Evolutionary conservation across 1,140 invertebrate genomes (phyloP).

Genomic region (Atta colombica): DNA sequence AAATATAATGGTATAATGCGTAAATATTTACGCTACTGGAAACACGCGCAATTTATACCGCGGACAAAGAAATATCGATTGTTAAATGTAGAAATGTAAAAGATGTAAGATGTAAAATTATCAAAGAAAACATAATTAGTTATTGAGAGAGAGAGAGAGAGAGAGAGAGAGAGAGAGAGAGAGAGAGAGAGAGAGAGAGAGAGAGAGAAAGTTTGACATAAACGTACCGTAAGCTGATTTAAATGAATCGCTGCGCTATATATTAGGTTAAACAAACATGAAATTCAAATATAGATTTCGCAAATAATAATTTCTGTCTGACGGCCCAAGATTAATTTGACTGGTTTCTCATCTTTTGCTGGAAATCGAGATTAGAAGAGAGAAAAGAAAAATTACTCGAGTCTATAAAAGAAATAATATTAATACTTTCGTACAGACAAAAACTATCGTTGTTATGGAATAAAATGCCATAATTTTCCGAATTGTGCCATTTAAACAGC

Average conservation of each 20-base stretch:
- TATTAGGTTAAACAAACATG: conserved; percentile 47
- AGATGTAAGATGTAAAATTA: conserved; percentile 22
- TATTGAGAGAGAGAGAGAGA: not conserved
- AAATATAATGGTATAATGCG: conserved; percentile 28
- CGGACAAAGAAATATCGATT: not conserved
- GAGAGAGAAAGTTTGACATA: not conserved
- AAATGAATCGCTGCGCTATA: conserved; percentile 20
- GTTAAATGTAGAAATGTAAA: not conserved
- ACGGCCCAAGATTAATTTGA: conserved; percentile 35
- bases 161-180: no score
- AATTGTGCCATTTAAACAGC: not conserved
- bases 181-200: not conserved
- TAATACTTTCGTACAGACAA: not conserved
- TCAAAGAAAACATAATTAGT: conserved; percentile 53
- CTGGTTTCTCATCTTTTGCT: conserved; percentile 12
- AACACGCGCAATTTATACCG: not conserved
- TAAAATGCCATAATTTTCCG: not conserved
- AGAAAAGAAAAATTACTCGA: not conserved
- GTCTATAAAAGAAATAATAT: not conserved
- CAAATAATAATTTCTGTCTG: conserved; percentile 35
- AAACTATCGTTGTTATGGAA: not conserved
- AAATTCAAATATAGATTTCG: conserved; percentile 58
- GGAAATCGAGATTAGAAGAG: not conserved
- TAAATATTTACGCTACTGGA: conserved; percentile 36
- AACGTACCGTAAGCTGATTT: conserved; percentile 41